Conservation (phyloP, 2,888 invertebrate species). For the Tromatobia lineatoria region DNA sequence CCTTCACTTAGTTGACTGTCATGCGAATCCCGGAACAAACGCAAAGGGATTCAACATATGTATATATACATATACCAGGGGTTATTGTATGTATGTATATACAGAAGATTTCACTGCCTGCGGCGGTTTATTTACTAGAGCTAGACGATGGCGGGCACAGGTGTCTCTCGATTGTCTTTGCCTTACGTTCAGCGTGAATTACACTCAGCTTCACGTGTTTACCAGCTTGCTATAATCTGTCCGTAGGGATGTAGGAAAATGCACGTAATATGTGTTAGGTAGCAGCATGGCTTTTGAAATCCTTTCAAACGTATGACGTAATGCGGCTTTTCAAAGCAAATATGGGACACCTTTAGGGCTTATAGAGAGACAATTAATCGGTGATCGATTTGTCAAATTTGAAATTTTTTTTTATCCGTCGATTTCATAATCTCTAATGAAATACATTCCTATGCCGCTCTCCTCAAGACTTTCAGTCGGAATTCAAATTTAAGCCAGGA, state of each 20-base stretch:
- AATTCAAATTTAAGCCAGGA: too few relatives aligned
- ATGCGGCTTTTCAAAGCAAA: not conserved
- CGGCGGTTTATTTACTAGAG: not conserved
- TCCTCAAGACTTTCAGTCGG: too few relatives aligned
- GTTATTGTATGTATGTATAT: too few relatives aligned
- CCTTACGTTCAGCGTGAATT: constrained; percentile 4
- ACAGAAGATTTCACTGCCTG: constrained; percentile 1
- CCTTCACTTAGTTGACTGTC: not conserved
- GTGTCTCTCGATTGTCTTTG: constrained; percentile 32
- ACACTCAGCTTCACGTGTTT: constrained; percentile 12
- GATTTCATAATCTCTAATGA: too few relatives aligned
- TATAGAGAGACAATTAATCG: not conserved
- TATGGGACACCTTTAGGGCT: not conserved
- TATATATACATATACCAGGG: not conserved
- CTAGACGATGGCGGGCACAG: constrained; percentile 4
- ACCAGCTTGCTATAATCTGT: constrained; percentile 14
- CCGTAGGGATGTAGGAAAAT: not conserved
- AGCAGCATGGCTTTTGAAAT: not conserved
- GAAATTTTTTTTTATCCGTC: not conserved
- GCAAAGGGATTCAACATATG: constrained; percentile 11
- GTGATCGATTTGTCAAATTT: not conserved
- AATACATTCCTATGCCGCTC: too few relatives aligned
- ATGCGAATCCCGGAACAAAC: constrained; percentile 1
- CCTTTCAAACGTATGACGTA: not conserved
- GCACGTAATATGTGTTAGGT: not conserved